Conservation (phyloP, 2,113 vertebrate species). For the Epinephelus fuscoguttatus region DNA sequence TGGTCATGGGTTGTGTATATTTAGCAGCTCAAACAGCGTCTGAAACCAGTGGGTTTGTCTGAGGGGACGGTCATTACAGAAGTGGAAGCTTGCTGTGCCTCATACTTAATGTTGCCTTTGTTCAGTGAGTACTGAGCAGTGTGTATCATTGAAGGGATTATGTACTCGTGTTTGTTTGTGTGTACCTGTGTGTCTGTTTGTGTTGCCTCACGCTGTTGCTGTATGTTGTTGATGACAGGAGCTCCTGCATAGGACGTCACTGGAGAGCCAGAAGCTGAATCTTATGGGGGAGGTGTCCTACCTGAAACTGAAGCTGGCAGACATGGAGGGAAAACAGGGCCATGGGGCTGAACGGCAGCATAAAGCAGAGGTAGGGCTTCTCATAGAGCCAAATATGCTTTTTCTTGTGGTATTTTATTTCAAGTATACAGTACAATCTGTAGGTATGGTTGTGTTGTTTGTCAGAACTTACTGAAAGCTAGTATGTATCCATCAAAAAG, state of each 20-base stretch:
- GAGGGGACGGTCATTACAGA: conserved; percentile 71
- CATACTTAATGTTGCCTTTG: conserved; percentile 62
- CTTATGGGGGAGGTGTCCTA: conserved; percentile 95
- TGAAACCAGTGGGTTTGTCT: conserved; percentile 80
- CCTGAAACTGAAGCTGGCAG: conserved; percentile 93
- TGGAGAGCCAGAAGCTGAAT: conserved; percentile 95
- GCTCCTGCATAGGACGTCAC: conserved; percentile 91
- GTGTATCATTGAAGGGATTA: conserved; percentile 16
- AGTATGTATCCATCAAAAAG: conserved; percentile 8
- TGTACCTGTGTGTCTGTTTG: conserved; percentile 21
- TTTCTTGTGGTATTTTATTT: conserved; percentile 7
- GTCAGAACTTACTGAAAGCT: conserved; percentile 6
- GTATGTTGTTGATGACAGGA: conserved; percentile 85
- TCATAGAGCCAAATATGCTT: neutral
- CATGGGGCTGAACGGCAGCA: conserved; percentile 92
- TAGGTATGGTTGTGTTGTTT: neutral
- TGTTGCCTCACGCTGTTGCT: conserved; percentile 42
- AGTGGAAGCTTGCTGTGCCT: conserved; percentile 53
- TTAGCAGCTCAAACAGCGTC: conserved; percentile 82
- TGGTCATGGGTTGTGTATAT: conserved; percentile 87
- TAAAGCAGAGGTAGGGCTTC: conserved; percentile 92
- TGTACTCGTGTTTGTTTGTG: conserved; percentile 19
- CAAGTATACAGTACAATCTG: neutral
- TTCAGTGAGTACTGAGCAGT: conserved; percentile 49
- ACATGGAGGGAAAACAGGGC: conserved; percentile 93